Base-by-base conservation (phyloP, 2,797 vertebrate genomes). In the Anniella stebbinsi region DNA sequence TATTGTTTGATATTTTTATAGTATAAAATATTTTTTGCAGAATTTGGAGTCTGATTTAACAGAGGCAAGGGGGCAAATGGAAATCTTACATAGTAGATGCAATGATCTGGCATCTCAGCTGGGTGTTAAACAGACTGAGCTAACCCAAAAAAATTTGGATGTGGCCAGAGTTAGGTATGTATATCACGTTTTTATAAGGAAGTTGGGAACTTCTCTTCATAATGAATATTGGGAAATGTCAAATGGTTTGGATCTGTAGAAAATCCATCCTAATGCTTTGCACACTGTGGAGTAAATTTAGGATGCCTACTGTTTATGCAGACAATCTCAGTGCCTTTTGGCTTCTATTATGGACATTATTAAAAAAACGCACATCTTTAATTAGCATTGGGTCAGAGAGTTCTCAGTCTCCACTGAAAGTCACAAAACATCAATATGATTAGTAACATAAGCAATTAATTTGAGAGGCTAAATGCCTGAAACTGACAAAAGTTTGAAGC, bases 41-140 rank as follows among this genome's bases (percentile, higher is more conserved):
- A 92, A 73, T 86, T 95, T 97, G 92, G 96, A 98, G 96, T 90
- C 89, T 41, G 92, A 94, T 91, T 95, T 98, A 92, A 94, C 87
- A 57, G 96, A 97, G 77, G 93, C 95, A 88, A 97, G 90, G 89
- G 93, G 94, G 87, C 94, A 97, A 93, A 94, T 96, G 81, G 96
- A 97, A 92, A 87, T 91, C 67, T 95, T 96, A 57, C 89, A 13
- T 54, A 95, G 80, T 90, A 96, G 92, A 91, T 97, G 95, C 48
- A 93, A 92, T 95, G 93, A 92, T 48, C 92, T 97, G 30, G 94
- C 93, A 51, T 96, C 96, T 87, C 96, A 97, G 67, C n/a, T 98
- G 84, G 89, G 93, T 82, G 77, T 94, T 92, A 97, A 96, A 88
- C 95, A 97, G 73, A 93, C 94, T 60, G 96, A 98, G 88, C 91